Evolutionary conservation across 2,888 invertebrate genomes (phyloP).

Genomic region (Cotesia congregata): DNA sequence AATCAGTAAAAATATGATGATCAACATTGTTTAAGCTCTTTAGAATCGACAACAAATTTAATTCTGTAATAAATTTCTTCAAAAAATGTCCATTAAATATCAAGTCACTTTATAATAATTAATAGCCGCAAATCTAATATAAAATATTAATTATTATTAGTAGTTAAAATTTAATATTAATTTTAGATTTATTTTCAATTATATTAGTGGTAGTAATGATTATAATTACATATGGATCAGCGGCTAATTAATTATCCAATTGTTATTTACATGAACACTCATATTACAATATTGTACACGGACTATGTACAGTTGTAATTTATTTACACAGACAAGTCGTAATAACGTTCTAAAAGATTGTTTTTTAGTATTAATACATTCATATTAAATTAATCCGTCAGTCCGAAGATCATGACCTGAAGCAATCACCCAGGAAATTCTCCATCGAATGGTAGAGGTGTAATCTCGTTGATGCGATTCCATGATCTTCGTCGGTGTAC

Average conservation of each 20-base stretch:
- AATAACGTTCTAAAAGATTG: slow-evolving; percentile 40
- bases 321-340: slow-evolving; percentile 61
- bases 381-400: slow-evolving; percentile 2
- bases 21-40: slow-evolving; percentile 38
- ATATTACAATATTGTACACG: slow-evolving; percentile 66
- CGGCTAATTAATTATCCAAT: slow-evolving; percentile 22
- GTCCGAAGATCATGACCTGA: slow-evolving; percentile 61
- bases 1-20: slow-evolving; percentile 21
- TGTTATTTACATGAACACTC: slow-evolving; percentile 59
- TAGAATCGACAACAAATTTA: slow-evolving; percentile 40
- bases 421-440: slow-evolving; percentile 81
- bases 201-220: neutral
- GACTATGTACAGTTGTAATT: slow-evolving; percentile 37
- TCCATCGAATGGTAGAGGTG: slow-evolving; percentile 93
- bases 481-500: slow-evolving; percentile 95
- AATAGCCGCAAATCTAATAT: slow-evolving; percentile 7
- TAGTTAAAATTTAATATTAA: slow-evolving; percentile 34
- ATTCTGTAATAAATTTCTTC: slow-evolving; percentile 25
- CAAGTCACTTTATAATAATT: slow-evolving; percentile 1
- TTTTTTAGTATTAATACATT: slow-evolving; percentile 36
- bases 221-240: slow-evolving; percentile 3
- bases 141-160: slow-evolving; percentile 26
- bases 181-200: slow-evolving; percentile 15
- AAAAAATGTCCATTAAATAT: neutral
- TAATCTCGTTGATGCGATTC: slow-evolving; percentile 83